These are phyloP conservation scores for Nasonia vitripennis DNA, from an alignment of 1,140 invertebrate species.

Conservation along the genomic window DNA sequence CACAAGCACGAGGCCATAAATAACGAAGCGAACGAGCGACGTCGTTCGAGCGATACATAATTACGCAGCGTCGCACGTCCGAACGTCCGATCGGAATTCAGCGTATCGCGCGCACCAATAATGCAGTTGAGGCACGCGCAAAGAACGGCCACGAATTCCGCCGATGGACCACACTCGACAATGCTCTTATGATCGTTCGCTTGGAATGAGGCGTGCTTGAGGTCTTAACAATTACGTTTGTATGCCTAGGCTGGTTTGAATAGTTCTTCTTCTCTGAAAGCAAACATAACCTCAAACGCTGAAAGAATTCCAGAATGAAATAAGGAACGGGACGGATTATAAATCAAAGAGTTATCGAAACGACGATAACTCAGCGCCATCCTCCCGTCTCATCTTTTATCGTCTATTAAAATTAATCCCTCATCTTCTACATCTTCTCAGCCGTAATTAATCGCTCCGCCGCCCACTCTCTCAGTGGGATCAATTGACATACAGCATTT, in stretches of 20 bases:
- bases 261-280: not conserved
- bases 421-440: too few relatives aligned
- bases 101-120: conserved; percentile 32
- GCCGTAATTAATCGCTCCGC: not conserved
- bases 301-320: not conserved
- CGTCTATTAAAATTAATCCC: not conserved
- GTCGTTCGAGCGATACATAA: conserved; percentile 18
- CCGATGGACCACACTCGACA: not conserved
- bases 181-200: not conserved
- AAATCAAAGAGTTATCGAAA: not conserved
- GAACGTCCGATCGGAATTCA: conserved; percentile 26
- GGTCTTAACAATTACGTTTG: not conserved
- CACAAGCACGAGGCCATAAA: not conserved
- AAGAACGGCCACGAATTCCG: conserved; percentile 14
- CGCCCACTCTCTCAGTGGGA: not conserved
- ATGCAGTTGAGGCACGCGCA: conserved; percentile 36
- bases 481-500: not conserved
- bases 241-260: not conserved
- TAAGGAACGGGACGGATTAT: not conserved
- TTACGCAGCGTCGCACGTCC: conserved; percentile 26
- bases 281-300: not conserved
- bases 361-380: not conserved
- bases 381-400: not conserved
- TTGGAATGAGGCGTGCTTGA: not conserved
- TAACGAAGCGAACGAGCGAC: not conserved